These are phyloP conservation scores for Gari tellinella DNA, from an alignment of 2,888 invertebrate species.

Conservation along the genomic window DNA sequence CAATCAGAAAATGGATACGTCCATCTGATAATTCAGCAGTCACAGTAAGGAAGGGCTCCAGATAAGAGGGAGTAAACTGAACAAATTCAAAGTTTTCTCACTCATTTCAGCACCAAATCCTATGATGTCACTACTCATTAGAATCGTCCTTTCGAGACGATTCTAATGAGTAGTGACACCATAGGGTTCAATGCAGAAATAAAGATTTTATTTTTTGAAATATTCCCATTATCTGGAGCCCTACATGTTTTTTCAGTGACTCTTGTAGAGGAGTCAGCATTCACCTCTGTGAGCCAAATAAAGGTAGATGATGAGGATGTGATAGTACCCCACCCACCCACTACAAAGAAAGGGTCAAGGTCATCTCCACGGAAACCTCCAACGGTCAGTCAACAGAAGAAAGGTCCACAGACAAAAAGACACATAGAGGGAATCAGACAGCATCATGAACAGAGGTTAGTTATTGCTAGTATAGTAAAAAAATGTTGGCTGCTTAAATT, in stretches of 20 bases:
- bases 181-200: no score
- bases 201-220: no score
- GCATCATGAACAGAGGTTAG: constrained; percentile 75
- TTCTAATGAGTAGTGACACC: no score
- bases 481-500: constrained; percentile 33
- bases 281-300: constrained; percentile 59
- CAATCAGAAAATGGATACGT: no score
- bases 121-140: no score
- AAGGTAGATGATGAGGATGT: constrained; percentile 32
- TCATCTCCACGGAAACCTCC: constrained; percentile 38
- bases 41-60: no score
- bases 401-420: constrained; percentile 45
- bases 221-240: no score
- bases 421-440: constrained; percentile 74
- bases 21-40: no score
- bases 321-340: constrained; percentile 49
- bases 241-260: constrained; percentile 24
- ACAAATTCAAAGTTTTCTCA: no score
- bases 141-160: no score
- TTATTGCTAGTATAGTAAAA: constrained; percentile 42
- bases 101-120: no score
- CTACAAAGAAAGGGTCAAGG: constrained; percentile 36
- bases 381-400: neutral
- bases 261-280: constrained; percentile 52
- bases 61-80: no score